These are phyloP conservation scores for Cetoscarus ocellatus DNA, from an alignment of 2,797 vertebrate genomes.

Conservation along the genomic window DNA sequence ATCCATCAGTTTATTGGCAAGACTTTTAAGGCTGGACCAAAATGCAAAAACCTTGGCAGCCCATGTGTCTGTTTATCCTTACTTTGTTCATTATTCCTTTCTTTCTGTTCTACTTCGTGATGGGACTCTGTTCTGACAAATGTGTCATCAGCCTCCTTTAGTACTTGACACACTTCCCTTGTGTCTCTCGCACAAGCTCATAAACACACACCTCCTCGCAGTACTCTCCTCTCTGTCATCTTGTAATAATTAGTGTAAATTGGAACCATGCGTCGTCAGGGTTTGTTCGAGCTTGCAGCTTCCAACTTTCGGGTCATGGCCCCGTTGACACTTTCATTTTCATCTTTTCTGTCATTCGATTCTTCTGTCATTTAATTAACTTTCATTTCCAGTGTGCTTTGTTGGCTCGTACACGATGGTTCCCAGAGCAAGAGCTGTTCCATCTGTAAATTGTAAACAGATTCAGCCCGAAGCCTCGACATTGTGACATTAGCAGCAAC, in stretches of 20 bases:
- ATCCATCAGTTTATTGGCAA: background rate
- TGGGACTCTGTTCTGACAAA: conserved; percentile 33
- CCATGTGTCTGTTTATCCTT: background rate
- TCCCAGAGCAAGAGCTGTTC: conserved; percentile 5
- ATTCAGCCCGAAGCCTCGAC: conserved; percentile 10
- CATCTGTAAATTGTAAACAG: conserved; percentile 43
- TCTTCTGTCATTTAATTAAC: conserved; percentile 29
- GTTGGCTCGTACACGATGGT: conserved; percentile 15
- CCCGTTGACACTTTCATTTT: conserved; percentile 46
- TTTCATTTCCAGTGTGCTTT: conserved; percentile 37
- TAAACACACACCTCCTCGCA: conserved; percentile 17
- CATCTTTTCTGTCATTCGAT: conserved; percentile 35
- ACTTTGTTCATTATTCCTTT: background rate
- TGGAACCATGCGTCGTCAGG: conserved; percentile 58
- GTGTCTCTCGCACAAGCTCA: conserved; percentile 19
- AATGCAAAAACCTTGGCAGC: background rate
- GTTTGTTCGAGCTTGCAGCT: conserved; percentile 44
- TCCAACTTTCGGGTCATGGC: conserved; percentile 56
- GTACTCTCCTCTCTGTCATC: conserved; percentile 35
- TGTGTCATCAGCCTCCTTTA: conserved; percentile 31
- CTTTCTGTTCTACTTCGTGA: conserved; percentile 2
- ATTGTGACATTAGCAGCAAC: conserved; percentile 4
- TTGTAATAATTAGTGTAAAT: conserved; percentile 67
- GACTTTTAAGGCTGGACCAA: too few species aligned
- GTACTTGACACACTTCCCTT: conserved; percentile 27